Conservation (phyloP, 2,888 invertebrate species). For the Aleiodes leptofemur region DNA sequence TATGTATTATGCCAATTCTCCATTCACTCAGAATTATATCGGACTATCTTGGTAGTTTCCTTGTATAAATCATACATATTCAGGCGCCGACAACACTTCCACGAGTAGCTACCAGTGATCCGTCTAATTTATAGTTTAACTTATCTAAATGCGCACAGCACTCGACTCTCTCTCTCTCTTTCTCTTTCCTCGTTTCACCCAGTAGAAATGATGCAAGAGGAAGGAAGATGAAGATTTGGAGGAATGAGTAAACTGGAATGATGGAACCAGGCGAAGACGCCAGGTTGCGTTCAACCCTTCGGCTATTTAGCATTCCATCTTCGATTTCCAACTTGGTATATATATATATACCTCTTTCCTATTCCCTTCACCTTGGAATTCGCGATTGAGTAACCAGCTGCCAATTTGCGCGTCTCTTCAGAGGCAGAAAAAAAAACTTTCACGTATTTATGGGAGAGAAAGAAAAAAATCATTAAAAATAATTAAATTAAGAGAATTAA, state of each 20-base stretch:
- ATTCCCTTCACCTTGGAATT: conserved; percentile 15
- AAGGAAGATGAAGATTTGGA: conserved; percentile 33
- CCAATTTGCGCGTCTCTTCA: conserved; percentile 5
- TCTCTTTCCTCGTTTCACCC: not conserved
- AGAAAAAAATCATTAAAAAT: too few relatives aligned
- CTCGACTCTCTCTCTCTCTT: conserved; percentile 52
- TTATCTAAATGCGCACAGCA: conserved; percentile 73
- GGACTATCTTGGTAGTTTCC: conserved; percentile 54
- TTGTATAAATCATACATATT: conserved; percentile 73
- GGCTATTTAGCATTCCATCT: conserved; percentile 74
- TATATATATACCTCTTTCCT: not conserved
- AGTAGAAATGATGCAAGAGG: conserved; percentile 34
- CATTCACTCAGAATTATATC: conserved; percentile 12
- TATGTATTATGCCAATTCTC: not conserved
- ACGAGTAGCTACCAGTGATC: conserved; percentile 73
- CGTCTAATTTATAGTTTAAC: conserved; percentile 75
- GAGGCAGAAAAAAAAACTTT: too few relatives aligned
- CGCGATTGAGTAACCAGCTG: conserved; percentile 31
- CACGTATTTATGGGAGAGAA: too few relatives aligned
- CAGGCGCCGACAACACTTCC: conserved; percentile 71
- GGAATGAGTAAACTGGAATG: conserved; percentile 43
- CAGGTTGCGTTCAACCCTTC: conserved; percentile 68
- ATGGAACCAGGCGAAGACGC: conserved; percentile 51
- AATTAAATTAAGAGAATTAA: too few relatives aligned
- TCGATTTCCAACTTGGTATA: conserved; percentile 66